Evolutionary conservation across 2,888 invertebrate genomes (phyloP).

Genomic region (Leucophora obtusa): DNA sequence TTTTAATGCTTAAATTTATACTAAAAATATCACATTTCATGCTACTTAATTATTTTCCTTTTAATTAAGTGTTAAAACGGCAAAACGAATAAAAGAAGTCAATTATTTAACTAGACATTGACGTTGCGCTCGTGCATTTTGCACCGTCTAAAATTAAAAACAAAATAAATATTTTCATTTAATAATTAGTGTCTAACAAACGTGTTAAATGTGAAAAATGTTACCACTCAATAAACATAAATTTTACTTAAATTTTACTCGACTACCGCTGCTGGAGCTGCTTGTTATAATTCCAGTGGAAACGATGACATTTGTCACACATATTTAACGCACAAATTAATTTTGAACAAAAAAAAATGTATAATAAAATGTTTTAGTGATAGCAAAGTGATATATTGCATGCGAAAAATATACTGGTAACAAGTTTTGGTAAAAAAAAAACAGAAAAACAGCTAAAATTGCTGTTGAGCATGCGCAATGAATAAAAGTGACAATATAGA

Average conservation of each 20-base stretch:
- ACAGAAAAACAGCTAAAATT: conserved; percentile 8
- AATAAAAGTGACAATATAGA: conserved; percentile 37
- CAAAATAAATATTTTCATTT: conserved; percentile 13
- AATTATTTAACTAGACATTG: conserved; percentile 2
- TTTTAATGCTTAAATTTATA: not conserved
- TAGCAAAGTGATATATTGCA: conserved; percentile 34
- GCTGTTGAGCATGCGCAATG: conserved; percentile 50
- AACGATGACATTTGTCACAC: conserved; percentile 50
- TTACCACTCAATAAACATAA: conserved; percentile 46
- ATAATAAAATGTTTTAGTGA: conserved; percentile 30
- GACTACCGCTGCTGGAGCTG: not conserved
- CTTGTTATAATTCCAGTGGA: conserved; percentile 20
- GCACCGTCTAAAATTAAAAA: not conserved
- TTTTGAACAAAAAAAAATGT: conserved; percentile 2
- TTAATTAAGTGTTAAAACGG: conserved; percentile 54
- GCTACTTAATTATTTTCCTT: conserved; percentile 51
- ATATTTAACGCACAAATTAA: conserved; percentile 34
- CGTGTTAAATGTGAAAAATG: conserved; percentile 20
- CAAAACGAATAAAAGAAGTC: conserved; percentile 7
- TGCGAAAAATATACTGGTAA: conserved; percentile 32
- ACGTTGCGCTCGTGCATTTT: conserved; percentile 1
- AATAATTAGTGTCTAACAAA: conserved; percentile 24
- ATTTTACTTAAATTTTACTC: conserved; percentile 7
- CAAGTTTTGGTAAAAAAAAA: conserved; percentile 18
- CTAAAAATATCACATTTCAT: conserved; percentile 31